Conservation (phyloP, 2,113 vertebrate species). For the Isurus oxyrinchus region DNA sequence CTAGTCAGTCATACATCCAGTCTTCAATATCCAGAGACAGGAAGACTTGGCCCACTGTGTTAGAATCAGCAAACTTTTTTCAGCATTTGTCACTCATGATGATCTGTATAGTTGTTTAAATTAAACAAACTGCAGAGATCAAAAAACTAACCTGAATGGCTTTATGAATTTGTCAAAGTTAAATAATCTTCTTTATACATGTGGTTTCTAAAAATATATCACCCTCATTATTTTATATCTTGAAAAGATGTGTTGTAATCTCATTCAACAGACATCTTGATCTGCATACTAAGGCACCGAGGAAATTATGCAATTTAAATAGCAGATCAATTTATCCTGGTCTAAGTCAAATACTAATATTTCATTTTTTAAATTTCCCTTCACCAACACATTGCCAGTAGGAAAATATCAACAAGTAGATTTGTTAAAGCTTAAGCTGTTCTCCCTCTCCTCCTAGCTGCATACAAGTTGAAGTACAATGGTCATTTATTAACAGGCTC, state of each 20-base stretch:
- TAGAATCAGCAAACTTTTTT: background rate
- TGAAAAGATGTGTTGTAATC: background rate
- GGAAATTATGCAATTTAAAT: background rate
- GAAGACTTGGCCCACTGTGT: background rate
- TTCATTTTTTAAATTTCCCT: background rate
- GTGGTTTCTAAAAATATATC: background rate
- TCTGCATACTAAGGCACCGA: background rate
- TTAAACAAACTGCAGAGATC: background rate
- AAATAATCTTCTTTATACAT: background rate
- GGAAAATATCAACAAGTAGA: background rate
- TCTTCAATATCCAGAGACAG: no score
- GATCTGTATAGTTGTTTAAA: background rate
- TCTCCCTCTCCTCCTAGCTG: background rate
- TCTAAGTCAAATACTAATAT: background rate
- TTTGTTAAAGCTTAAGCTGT: background rate
- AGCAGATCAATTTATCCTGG: background rate
- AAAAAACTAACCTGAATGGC: background rate
- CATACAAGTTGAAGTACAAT: background rate
- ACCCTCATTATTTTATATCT: background rate
- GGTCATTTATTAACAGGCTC: background rate
- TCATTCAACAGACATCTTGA: background rate
- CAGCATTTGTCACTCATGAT: background rate
- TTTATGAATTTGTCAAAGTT: background rate
- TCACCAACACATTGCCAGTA: background rate
- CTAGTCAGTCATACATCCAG: no score